A percentile compares a stretch with the other conserved stretches of the same genome.
These are phyloP conservation scores for Sander lucioperca DNA, from an alignment of 2,113 vertebrate genomes.

Conservation along the genomic window DNA sequence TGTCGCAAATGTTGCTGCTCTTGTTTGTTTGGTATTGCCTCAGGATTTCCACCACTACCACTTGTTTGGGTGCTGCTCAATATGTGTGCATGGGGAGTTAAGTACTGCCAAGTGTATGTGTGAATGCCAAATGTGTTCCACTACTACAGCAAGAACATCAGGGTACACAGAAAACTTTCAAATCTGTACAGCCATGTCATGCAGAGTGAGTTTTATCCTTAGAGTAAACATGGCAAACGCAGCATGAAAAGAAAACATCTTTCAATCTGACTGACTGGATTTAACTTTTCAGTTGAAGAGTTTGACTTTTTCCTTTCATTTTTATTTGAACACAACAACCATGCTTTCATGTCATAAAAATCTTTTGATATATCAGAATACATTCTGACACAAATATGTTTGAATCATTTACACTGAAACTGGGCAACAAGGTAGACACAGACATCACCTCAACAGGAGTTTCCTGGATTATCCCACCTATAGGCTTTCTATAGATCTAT, in stretches of 20 bases:
- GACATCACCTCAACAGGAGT: neutral
- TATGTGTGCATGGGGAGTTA: conserved; percentile 48
- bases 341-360: neutral
- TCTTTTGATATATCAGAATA: neutral
- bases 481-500: neutral
- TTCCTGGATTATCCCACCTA: neutral
- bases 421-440: neutral
- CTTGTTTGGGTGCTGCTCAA: conserved; percentile 46
- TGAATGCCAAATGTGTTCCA: conserved; percentile 38
- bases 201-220: conserved; percentile 36
- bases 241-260: conserved; percentile 28
- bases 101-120: conserved; percentile 45
- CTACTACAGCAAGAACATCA: conserved; percentile 28
- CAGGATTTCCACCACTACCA: conserved; percentile 25
- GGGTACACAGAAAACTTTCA: conserved; percentile 48
- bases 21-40: conserved; percentile 39
- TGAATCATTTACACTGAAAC: conserved; percentile 16
- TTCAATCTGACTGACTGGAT: conserved; percentile 30
- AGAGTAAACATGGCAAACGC: conserved; percentile 36
- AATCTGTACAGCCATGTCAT: conserved; percentile 46
- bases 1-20: conserved; percentile 2
- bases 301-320: neutral
- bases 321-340: conserved; percentile 7
- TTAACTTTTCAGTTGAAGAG: conserved; percentile 1
- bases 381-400: neutral